A percentile compares a stretch with the other conserved stretches of the same genome.
Conservation (phyloP, 2,888 invertebrate genomes). For the Noctua janthina region DNA sequence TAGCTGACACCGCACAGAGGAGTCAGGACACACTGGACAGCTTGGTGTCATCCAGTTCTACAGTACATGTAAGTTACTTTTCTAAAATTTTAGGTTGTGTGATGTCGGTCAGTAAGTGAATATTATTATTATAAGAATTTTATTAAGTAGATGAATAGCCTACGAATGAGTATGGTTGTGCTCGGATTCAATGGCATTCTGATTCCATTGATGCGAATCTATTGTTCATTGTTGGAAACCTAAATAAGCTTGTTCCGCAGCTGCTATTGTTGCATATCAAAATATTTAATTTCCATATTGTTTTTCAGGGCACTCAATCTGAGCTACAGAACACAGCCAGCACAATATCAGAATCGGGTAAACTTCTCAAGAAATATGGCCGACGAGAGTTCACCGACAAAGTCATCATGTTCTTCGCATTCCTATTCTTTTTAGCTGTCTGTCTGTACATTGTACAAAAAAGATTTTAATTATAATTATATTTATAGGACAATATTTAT, state of each 20-base stretch:
- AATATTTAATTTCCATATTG: background rate
- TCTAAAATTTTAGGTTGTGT: background rate
- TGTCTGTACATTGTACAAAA: conserved; percentile 98
- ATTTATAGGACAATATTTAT: conserved; percentile 63
- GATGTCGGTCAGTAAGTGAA: background rate
- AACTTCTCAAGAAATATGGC: conserved; percentile 97
- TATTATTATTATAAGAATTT: background rate
- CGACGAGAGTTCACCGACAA: conserved; percentile 98
- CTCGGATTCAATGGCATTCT: background rate
- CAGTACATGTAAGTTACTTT: conserved; percentile 85
- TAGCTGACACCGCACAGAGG: conserved; percentile 96
- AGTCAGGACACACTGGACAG: conserved; percentile 96
- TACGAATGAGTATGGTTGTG: background rate
- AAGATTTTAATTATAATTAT: conserved; percentile 91
- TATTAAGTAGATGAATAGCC: background rate
- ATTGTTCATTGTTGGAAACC: background rate
- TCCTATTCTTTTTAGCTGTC: conserved; percentile 96
- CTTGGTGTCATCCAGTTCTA: conserved; percentile 93
- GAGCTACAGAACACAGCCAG: conserved; percentile 96
- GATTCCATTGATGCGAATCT: background rate
- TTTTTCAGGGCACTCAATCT: conserved; percentile 92
- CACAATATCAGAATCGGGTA: conserved; percentile 96
- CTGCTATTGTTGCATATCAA: background rate
- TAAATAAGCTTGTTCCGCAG: background rate
- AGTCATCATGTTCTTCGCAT: conserved; percentile 96